These are phyloP conservation scores for Apoda limacodes DNA, from an alignment of 2,888 invertebrate genomes.

Conservation along the genomic window DNA sequence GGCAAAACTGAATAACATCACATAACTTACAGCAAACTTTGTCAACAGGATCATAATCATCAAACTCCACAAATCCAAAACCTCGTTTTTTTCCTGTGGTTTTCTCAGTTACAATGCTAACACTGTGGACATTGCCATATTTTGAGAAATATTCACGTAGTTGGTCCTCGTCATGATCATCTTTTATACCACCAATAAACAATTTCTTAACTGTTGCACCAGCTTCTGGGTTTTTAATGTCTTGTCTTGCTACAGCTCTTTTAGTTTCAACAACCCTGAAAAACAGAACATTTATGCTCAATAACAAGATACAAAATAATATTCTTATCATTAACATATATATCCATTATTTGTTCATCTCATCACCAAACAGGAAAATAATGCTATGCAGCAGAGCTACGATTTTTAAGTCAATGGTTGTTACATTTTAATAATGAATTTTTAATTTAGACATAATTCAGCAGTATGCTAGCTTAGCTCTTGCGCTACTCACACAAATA, in stretches of 20 bases:
- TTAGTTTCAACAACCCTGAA: conserved; percentile 93
- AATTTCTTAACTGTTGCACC: conserved; percentile 95
- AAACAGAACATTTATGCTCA: no score
- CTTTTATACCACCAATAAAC: conserved; percentile 95
- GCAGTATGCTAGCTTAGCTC: no score
- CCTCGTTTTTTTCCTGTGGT: conserved; percentile 94
- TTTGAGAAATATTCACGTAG: conserved; percentile 85
- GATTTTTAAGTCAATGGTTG: no score
- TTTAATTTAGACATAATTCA: no score
- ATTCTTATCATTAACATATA: no score
- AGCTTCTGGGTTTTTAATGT: conserved; percentile 92
- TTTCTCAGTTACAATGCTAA: conserved; percentile 93
- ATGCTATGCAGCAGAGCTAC: no score
- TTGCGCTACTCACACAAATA: no score
- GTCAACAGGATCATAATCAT: conserved; percentile 97
- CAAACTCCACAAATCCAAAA: conserved; percentile 97
- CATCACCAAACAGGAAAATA: no score
- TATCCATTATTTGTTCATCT: no score
- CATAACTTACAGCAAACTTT: conserved; percentile 92
- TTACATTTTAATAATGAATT: no score
- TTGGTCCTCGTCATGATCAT: conserved; percentile 93
- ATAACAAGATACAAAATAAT: no score
- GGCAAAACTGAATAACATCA: conserved; percentile 22
- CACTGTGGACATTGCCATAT: conserved; percentile 86
- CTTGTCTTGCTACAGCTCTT: conserved; percentile 93